Conservation (phyloP, 2,888 invertebrate species). For the Mystacides longicornis region DNA sequence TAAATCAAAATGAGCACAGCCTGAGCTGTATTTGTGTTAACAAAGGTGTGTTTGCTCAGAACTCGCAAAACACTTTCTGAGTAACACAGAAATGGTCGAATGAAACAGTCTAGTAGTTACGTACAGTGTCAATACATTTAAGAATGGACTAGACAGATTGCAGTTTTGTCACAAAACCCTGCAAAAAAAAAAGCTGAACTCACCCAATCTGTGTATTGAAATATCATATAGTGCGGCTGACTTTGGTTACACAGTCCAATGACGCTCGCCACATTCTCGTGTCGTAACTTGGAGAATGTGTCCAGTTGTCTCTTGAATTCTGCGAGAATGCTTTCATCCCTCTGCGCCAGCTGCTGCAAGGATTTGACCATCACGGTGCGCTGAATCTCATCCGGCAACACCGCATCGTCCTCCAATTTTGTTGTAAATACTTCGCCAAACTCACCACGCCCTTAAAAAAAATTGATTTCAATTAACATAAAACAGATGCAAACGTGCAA, state of each 20-base stretch:
- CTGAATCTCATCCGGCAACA: constrained; percentile 33
- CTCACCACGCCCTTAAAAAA: constrained; percentile 74
- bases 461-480: no score
- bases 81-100: no score
- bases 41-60: no score
- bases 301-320: constrained; percentile 89
- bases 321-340: constrained; percentile 67
- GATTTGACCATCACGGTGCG: constrained; percentile 24
- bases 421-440: constrained; percentile 88
- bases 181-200: constrained; percentile 30
- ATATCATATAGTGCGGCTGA: constrained; percentile 82
- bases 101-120: no score
- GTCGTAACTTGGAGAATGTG: constrained; percentile 73
- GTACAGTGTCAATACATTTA: background rate
- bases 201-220: constrained; percentile 93
- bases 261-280: constrained; percentile 71
- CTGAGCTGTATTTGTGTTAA: no score
- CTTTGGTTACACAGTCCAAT: constrained; percentile 75
- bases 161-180: no score
- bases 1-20: no score
- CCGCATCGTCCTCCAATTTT: constrained; percentile 41
- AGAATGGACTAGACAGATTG: background rate
- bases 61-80: no score
- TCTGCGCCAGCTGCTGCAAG: constrained; percentile 31
- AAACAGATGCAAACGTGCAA: no score